Evolutionary conservation across 2,888 invertebrate species (phyloP), one percentile per base, ranked within the genome.

Genomic region (Aplocera efformata): DNA sequence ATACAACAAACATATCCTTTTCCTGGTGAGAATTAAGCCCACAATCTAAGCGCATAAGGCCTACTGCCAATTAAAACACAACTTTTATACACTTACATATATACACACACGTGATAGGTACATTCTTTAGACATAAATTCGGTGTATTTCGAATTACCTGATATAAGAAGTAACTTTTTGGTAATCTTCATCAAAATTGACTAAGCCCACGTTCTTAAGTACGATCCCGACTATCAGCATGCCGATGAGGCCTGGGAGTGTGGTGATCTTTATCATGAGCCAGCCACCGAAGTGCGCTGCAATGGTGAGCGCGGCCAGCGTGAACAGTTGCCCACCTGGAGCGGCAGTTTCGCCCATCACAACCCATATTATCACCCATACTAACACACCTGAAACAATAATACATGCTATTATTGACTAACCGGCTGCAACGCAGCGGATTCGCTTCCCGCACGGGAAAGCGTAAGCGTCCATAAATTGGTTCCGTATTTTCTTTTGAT

Each of bases 201-300:
- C 92, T 63, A 94, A 90, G 23, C 93, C 93, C 17, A 93, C 78
- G 69, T 96, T 96, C 79, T 93, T 79, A 50, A 88, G 68, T 25
- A 95, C 58, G 34, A 96, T 91, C 56, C 96, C 97, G 27, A 94
- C 93, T 55, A 95, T 78, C 10, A 97, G 90, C 95, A 97, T 96
- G 33, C 96, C 97, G 56, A 96, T 94, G 7, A 97, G 90, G 1
- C 95, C 92, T 1, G 97, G 97, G 42, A 97, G 81, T 6, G 94
- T 94, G 10, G 95, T 92, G 52, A 95, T 81, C 58, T 89, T 89
- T 47, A 93, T 91, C 79, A 95, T 90, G 13, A 96, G 67, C 92
- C 94, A 95, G 34, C 96, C 96, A 6, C 95, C 95, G 60, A 96
- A 92, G 77, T 96, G 92, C 0, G 96, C 94, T 7, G 91, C 91